These are phyloP conservation scores for Leucania comma DNA, from an alignment of 2,888 invertebrate genomes.

Conservation along the genomic window DNA sequence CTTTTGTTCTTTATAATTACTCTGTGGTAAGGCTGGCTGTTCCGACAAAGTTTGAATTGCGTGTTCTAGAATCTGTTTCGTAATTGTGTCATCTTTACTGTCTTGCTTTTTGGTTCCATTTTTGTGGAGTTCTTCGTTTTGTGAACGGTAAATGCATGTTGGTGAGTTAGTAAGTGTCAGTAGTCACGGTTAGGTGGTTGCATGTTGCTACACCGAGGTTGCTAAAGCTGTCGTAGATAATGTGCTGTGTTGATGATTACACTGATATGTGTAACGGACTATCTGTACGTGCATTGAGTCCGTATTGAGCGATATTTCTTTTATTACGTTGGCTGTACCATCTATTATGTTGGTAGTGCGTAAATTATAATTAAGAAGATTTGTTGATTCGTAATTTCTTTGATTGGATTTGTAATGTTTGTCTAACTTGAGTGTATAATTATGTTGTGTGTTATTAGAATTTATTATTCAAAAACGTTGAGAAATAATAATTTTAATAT, in stretches of 20 bases:
- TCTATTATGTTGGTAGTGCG: conserved; percentile 60
- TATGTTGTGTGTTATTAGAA: conserved; percentile 28
- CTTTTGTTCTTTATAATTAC: conserved; percentile 61
- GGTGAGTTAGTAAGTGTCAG: conserved; percentile 79
- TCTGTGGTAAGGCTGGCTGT: conserved; percentile 59
- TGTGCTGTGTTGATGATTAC: conserved; percentile 78
- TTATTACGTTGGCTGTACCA: conserved; percentile 57
- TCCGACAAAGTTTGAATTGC: conserved; percentile 44
- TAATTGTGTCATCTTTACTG: conserved; percentile 40
- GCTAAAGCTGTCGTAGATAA: conserved; percentile 86
- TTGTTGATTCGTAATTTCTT: conserved; percentile 26
- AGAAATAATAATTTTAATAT: conserved; percentile 1
- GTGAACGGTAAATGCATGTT: conserved; percentile 58
- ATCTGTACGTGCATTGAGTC: conserved; percentile 77
- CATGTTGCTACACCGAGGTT: conserved; percentile 84
- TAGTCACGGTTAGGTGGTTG: conserved; percentile 81
- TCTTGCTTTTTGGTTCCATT: conserved; percentile 39
- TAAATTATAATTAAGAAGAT: conserved; percentile 52
- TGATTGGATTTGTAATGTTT: conserved; percentile 42
- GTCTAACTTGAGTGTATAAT: conserved; percentile 22
- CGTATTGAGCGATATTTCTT: conserved; percentile 64
- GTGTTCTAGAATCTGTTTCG: conserved; percentile 35
- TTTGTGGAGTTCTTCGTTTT: conserved; percentile 43
- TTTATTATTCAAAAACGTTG: conserved; percentile 18
- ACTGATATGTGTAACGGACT: conserved; percentile 85